Base-by-base conservation (phyloP, 2,888 invertebrate species). In the Lycaena phlaeas region DNA sequence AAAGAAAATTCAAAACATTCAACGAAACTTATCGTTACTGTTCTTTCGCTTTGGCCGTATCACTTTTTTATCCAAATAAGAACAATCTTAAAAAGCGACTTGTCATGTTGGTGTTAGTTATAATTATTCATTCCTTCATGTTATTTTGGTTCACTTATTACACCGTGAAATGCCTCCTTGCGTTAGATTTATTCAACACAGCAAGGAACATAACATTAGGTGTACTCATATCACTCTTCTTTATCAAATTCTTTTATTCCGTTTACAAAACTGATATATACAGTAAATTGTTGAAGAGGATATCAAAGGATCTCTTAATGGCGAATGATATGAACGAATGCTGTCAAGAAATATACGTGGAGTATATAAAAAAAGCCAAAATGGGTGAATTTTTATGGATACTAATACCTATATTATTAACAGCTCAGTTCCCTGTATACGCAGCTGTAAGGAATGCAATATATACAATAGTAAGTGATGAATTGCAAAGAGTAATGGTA, bases 31-130 rank as follows among this genome's bases (percentile, higher is more conserved):
- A 59, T 38, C 53, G 57, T 17, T 44, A 63, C 10, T 75, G 74
- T 41, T 57, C 72, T 2, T 72, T 75, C 41, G 61, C 64, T 0
- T 49, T 76, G 4, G 71, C 68, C 1, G 44, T 69, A 7, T 62
- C 64, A 17, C 57, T 69, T 4, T 51, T 76, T 0, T 76, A 75
- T 36, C 76, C 77, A 1, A 77, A 75, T 40, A 58, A 53, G 42
- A 46, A 43, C 1, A 73, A 63, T 4, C 3, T 47, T n/a, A 34
- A 51, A 0, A 53, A 47, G 29, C 60, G 71, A 49, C 28, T 41
- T 2, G 7, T 55, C 1, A 11, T 56, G 1, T 56, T 63, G n/a
- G 27, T 48, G 0, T 2, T 55, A 0, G 50, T 68, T 1, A 28
- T 67, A 2, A 4, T 44, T 1, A 36, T 68, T 0, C 62, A 67